phyloP scores from a whole-genome alignment of 2,113 vertebrate species.

The Tetrao urogallus region DNA sequence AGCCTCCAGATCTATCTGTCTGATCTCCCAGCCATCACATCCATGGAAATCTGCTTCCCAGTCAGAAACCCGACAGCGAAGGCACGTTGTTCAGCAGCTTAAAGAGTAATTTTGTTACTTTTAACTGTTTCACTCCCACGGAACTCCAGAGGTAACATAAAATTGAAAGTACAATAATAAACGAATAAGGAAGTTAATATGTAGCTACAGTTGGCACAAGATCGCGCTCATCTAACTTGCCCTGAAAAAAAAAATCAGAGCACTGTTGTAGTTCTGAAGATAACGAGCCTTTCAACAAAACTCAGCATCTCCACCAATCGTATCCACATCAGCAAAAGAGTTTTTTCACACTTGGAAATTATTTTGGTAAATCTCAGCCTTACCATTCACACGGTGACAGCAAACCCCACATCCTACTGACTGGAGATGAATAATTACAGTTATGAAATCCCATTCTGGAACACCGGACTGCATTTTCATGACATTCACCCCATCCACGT shows the following conservation, averaged over 20 bases:
- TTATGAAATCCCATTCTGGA: background rate
- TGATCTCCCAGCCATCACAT: background rate
- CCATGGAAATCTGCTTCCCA: background rate
- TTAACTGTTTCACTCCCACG: background rate
- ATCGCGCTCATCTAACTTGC: background rate
- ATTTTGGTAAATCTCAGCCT: background rate
- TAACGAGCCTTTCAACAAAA: background rate
- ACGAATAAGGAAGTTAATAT: background rate
- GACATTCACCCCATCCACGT: background rate
- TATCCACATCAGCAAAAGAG: background rate
- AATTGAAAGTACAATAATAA: background rate
- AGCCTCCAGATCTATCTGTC: background rate
- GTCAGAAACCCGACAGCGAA: background rate
- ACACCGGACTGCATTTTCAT: background rate
- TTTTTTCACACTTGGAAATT: background rate
- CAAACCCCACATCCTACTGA: background rate
- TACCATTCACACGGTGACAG: background rate
- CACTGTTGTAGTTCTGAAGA: background rate
- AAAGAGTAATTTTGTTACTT: background rate
- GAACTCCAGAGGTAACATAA: background rate
- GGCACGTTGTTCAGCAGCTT: background rate
- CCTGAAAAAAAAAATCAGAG: background rate
- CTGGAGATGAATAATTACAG: background rate
- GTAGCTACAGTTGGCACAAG: background rate
- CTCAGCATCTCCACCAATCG: background rate